phyloP scores from a whole-genome alignment of 2,113 vertebrate species.

The Gambusia holbrooki region DNA sequence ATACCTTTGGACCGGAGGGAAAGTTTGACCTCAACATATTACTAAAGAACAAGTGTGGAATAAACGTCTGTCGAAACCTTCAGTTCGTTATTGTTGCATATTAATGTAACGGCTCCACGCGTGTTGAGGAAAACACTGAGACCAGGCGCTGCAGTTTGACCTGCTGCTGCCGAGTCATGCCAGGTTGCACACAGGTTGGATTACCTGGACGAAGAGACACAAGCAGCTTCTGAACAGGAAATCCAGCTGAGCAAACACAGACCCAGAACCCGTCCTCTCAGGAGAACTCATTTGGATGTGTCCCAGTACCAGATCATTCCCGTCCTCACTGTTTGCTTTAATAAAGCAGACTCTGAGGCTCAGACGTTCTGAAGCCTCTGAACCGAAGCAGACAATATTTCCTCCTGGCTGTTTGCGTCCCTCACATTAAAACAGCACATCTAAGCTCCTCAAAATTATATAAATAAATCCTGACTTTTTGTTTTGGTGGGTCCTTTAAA shows the following conservation, averaged over 20 bases:
- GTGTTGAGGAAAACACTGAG: not conserved
- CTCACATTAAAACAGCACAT: constrained; percentile 27
- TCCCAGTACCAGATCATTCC: constrained; percentile 1
- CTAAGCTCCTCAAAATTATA: constrained; percentile 56
- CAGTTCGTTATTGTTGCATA: not conserved
- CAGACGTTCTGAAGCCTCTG: not conserved
- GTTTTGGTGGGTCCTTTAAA: constrained; percentile 9
- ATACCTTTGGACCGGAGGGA: not conserved
- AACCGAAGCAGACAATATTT: constrained; percentile 29
- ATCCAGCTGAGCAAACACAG: constrained; percentile 32
- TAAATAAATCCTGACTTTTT: constrained; percentile 24
- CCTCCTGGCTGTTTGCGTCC: constrained; percentile 21
- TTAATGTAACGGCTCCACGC: not conserved
- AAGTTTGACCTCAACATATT: not conserved
- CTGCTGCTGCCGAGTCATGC: constrained; percentile 16
- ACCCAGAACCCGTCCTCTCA: not conserved
- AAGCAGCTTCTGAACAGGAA: constrained; percentile 9
- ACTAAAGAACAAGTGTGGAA: not conserved
- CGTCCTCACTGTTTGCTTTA: constrained; percentile 8
- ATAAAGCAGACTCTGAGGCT: constrained; percentile 19
- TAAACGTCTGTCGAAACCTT: too few relatives aligned
- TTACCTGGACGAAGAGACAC: constrained; percentile 8
- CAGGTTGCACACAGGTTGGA: not conserved
- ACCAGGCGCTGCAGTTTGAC: not conserved
- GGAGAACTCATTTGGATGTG: not conserved